Conservation (phyloP, 2,797 vertebrate genomes). For the Lagocephalus sceleratus region DNA sequence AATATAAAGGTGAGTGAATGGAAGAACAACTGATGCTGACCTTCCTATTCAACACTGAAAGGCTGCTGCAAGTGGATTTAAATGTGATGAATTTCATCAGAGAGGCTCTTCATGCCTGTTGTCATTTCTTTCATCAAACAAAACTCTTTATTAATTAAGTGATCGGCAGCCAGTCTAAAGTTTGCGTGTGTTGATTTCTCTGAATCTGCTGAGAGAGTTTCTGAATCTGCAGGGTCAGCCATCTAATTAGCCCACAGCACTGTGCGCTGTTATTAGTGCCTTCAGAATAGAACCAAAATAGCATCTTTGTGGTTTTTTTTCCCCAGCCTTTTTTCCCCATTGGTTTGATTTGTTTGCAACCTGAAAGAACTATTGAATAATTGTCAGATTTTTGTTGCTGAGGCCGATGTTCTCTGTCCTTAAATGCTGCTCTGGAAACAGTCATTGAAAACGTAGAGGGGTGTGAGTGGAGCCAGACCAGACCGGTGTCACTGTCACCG, state of each 20-base stretch:
- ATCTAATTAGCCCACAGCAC: conserved; percentile 59
- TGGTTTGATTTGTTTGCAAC: too few species aligned
- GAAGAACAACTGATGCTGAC: not conserved
- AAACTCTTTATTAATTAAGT: conserved; percentile 25
- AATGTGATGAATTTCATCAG: not conserved
- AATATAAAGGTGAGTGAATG: not conserved
- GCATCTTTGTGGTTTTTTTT: conserved; percentile 44
- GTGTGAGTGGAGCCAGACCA: too few species aligned
- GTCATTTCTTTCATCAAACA: conserved; percentile 7
- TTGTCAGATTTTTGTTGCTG: conserved; percentile 6
- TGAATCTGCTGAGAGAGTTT: conserved; percentile 44
- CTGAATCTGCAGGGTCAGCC: conserved; percentile 51
- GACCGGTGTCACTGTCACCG: conserved; percentile 30
- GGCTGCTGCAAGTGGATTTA: not conserved
- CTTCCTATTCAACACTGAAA: not conserved
- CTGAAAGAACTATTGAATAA: conserved; percentile 40
- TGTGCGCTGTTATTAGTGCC: conserved; percentile 19
- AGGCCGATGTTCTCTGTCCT: too few species aligned
- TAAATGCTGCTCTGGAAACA: too few species aligned
- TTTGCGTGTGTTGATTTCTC: conserved; percentile 40
- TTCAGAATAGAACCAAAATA: conserved; percentile 18
- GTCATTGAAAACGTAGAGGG: too few species aligned
- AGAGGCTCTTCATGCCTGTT: not conserved
- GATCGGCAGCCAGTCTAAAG: conserved; percentile 33
- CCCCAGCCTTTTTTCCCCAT: conserved; percentile 32